phyloP scores from a whole-genome alignment of 2,113 vertebrate genomes.

The Elaphurus davidianus region DNA sequence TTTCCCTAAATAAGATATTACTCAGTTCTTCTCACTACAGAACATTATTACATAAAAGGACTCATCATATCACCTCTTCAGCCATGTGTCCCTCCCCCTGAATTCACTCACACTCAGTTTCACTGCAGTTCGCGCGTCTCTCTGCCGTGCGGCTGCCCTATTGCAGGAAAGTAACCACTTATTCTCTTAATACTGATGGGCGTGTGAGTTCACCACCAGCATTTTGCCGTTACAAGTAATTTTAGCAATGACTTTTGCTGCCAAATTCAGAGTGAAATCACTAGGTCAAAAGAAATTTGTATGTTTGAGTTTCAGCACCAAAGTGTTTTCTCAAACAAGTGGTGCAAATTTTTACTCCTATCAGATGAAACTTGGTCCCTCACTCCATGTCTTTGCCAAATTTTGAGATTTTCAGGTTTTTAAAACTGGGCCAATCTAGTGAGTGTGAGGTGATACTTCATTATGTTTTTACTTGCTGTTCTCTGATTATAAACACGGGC shows the following conservation, averaged over 20 bases:
- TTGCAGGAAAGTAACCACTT: background rate
- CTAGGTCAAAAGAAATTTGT: background rate
- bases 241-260: background rate
- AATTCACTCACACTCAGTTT: background rate
- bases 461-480: background rate
- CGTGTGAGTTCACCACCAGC: background rate
- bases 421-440: background rate
- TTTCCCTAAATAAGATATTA: background rate
- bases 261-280: background rate
- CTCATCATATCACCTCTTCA: background rate
- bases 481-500: background rate
- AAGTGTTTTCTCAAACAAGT: background rate
- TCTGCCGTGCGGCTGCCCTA: background rate
- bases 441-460: background rate
- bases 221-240: background rate
- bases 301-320: background rate
- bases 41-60: background rate
- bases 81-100: background rate
- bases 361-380: background rate
- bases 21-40: background rate
- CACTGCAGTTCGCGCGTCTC: background rate
- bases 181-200: background rate
- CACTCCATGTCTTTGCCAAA: background rate
- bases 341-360: background rate
- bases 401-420: background rate